Evolutionary conservation across 2,113 vertebrate genomes (phyloP).

Genomic region (Ctenodactylus gundi): DNA sequence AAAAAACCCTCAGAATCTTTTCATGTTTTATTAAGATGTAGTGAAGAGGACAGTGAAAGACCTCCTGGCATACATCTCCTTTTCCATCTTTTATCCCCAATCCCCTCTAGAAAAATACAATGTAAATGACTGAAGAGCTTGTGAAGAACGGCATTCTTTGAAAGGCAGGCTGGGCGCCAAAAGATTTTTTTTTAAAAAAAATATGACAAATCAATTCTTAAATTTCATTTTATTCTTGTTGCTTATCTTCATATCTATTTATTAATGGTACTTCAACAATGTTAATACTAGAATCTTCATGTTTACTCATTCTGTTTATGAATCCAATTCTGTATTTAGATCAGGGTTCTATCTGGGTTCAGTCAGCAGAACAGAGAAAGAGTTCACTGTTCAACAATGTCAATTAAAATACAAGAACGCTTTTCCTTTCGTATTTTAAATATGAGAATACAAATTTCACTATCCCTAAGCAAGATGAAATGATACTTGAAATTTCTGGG

Average conservation of each 20-base stretch:
- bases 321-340: constrained; percentile 25
- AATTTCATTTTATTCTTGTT: background rate
- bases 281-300: background rate
- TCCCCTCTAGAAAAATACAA: background rate
- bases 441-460: background rate
- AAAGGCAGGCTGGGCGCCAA: background rate
- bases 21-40: background rate
- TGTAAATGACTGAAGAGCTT: background rate
- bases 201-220: background rate
- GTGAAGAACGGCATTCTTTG: background rate
- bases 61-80: background rate
- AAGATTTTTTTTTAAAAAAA: background rate
- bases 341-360: background rate
- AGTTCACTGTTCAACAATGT: background rate
- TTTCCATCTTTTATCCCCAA: background rate
- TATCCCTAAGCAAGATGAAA: constrained; percentile 8
- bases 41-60: accelerated
- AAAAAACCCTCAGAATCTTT: background rate
- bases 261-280: background rate
- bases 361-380: background rate
- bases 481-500: background rate
- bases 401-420: background rate
- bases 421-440: constrained; percentile 29
- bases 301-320: constrained; percentile 9
- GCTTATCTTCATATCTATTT: background rate